Conservation (phyloP, 1,140 invertebrate species). For the Drosophila parvula region DNA sequence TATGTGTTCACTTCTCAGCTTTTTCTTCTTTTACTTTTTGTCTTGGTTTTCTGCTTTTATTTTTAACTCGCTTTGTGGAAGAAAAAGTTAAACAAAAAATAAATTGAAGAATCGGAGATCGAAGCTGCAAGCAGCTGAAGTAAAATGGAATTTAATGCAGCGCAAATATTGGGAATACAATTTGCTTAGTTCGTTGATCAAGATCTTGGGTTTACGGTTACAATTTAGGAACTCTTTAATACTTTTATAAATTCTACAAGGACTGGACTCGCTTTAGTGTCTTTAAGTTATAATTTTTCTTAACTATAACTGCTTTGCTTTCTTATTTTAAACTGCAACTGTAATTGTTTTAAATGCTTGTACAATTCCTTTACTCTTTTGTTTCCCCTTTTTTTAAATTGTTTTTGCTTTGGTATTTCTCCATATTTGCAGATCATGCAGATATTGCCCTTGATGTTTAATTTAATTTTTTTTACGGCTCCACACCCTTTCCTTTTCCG, state of each 20-base stretch:
- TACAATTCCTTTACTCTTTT: neutral
- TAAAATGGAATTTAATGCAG: conserved; percentile 57
- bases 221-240: neutral
- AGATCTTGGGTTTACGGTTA: neutral
- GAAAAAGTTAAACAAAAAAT: conserved; percentile 8
- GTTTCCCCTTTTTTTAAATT: neutral
- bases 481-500: conserved; percentile 19
- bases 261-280: neutral
- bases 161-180: conserved; percentile 59
- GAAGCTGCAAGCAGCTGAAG: conserved; percentile 8
- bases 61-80: conserved; percentile 21
- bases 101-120: neutral
- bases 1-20: conserved; percentile 60
- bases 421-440: conserved; percentile 29
- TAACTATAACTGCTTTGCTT: neutral
- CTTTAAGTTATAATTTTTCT: neutral
- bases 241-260: neutral
- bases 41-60: conserved; percentile 24
- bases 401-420: conserved; percentile 11
- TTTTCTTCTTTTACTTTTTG: conserved; percentile 24
- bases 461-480: conserved; percentile 29
- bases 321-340: no score
- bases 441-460: conserved; percentile 40
- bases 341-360: neutral
- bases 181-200: neutral